Conservation (phyloP, 2,113 vertebrate species). For the Lutjanus erythropterus region DNA sequence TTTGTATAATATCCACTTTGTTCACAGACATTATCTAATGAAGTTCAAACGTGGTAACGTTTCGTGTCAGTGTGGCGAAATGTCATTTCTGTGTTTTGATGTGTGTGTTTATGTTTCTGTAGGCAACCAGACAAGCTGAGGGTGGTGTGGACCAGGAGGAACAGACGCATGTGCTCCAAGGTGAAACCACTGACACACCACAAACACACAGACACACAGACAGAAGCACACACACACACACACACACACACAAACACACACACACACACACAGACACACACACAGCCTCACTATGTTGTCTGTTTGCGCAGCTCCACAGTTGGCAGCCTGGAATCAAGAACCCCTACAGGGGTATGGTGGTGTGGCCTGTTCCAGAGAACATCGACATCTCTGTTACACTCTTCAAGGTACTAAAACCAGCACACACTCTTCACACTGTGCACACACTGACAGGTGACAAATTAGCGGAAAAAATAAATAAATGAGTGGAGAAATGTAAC, state of each 20-base stretch:
- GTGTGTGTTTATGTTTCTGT: constrained; percentile 41
- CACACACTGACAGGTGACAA: neutral
- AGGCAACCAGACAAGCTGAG: constrained; percentile 95
- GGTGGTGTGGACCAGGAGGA: constrained; percentile 93
- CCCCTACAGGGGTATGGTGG: constrained; percentile 91
- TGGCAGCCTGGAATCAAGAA: constrained; percentile 95
- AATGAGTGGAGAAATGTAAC: neutral
- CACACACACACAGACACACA: neutral
- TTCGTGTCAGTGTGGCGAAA: neutral
- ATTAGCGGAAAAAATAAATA: neutral
- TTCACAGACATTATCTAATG: constrained; percentile 1
- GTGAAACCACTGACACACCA: constrained; percentile 69
- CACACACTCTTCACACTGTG: neutral
- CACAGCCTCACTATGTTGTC: constrained; percentile 17
- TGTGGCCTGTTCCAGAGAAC: constrained; percentile 94
- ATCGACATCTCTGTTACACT: constrained; percentile 93
- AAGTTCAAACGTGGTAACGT: neutral
- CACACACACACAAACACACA: neutral
- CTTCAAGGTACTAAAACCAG: constrained; percentile 86
- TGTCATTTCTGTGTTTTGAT: constrained; percentile 35
- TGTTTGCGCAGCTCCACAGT: constrained; percentile 87
- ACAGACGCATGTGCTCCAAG: constrained; percentile 93
- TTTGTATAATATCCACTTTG: constrained; percentile 32
- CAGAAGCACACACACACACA: neutral
- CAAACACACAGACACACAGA: constrained; percentile 2